These are phyloP conservation scores for Syritta pipiens DNA, from an alignment of 2,888 invertebrate species.

Conservation along the genomic window DNA sequence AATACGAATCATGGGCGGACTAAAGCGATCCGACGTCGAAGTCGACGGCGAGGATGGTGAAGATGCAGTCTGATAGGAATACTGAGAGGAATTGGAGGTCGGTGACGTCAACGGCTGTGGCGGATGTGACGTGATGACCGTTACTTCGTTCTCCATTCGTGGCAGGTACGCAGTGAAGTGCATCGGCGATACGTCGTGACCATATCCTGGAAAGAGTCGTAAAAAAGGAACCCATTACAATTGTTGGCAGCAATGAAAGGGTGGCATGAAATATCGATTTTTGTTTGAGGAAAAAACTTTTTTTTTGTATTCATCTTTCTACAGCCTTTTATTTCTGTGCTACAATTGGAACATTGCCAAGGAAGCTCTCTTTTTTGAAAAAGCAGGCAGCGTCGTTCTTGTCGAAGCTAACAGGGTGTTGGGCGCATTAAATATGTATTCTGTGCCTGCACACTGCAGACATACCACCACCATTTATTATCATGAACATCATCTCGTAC, in stretches of 20 bases:
- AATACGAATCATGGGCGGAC: conserved; percentile 76
- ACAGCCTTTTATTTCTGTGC: conserved; percentile 17
- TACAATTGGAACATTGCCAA: conserved; percentile 67
- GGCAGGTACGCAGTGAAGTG: conserved; percentile 89
- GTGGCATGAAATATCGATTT: conserved; percentile 43
- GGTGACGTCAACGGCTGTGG: conserved; percentile 76
- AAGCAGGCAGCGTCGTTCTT: conserved; percentile 25
- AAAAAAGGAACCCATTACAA: conserved; percentile 37
- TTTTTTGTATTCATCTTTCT: conserved; percentile 22
- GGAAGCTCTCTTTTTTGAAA: conserved; percentile 31
- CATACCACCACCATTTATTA: conserved; percentile 64
- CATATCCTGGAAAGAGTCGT: conserved; percentile 83
- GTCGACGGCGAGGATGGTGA: conserved; percentile 77
- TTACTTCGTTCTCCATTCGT: conserved; percentile 82
- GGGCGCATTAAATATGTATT: conserved; percentile 65
- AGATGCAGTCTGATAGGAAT: conserved; percentile 74
- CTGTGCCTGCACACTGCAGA: conserved; percentile 67
- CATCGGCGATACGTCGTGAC: conserved; percentile 88
- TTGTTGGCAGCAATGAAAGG: neutral
- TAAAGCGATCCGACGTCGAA: conserved; percentile 77
- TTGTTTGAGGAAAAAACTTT: conserved; percentile 30
- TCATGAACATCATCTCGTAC: conserved; percentile 64
- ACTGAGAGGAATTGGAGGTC: conserved; percentile 74
- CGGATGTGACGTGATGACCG: conserved; percentile 78
- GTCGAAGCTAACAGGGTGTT: conserved; percentile 26